Conservation (phyloP, 2,797 vertebrate species). For the Numenius phaeopus region DNA sequence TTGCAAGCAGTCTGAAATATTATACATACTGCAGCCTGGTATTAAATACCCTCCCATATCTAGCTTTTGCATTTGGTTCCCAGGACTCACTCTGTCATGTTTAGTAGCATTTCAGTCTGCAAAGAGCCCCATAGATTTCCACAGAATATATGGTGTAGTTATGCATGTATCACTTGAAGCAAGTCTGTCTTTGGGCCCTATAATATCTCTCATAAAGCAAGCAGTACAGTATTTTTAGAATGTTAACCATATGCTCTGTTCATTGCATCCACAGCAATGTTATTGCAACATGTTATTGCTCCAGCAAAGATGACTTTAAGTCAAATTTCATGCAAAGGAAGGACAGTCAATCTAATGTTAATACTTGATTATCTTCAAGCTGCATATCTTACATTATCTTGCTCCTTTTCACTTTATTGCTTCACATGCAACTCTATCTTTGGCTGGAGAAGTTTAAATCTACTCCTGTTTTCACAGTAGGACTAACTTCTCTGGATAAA, state of each 20-base stretch:
- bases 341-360: neutral
- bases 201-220: neutral
- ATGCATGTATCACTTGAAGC: neutral
- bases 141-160: neutral
- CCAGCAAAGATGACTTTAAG: neutral
- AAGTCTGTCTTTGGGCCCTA: neutral
- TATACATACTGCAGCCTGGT: neutral
- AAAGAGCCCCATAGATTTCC: neutral
- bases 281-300: neutral
- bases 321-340: neutral
- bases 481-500: neutral
- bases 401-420: neutral
- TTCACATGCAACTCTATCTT: neutral
- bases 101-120: neutral
- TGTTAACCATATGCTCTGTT: neutral
- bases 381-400: neutral
- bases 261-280: neutral
- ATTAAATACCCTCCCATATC: neutral
- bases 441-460: neutral
- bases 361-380: neutral
- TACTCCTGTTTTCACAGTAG: neutral
- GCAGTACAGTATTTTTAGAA: neutral
- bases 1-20: neutral
- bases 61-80: neutral
- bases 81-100: neutral